Conservation (phyloP, 2,888 invertebrate species). For the Nasonia oneida region DNA sequence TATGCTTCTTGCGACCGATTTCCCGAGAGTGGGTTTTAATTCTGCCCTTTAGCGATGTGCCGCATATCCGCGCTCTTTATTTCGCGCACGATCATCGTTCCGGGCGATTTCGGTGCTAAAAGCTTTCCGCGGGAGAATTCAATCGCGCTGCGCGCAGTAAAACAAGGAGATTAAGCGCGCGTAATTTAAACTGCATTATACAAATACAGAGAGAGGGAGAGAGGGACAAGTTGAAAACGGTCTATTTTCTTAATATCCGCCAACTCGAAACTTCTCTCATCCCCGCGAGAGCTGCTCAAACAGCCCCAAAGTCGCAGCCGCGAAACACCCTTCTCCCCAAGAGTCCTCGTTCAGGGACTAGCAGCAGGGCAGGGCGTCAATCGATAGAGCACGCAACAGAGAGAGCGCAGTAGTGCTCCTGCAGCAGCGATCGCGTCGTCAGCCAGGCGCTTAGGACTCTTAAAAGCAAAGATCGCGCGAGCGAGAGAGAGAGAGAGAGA, state of each 20-base stretch:
- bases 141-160: neutral
- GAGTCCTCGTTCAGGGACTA: neutral
- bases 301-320: neutral
- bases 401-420: neutral
- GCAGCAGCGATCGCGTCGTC: constrained; percentile 7
- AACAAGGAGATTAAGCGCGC: neutral
- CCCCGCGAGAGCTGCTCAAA: neutral
- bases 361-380: neutral
- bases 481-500: neutral
- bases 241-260: neutral
- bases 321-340: neutral
- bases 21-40: no score
- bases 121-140: neutral
- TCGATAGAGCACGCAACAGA: constrained; percentile 15
- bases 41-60: neutral
- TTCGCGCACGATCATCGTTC: no score
- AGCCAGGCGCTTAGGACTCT: constrained; percentile 15
- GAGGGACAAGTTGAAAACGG: neutral
- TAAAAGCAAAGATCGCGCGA: constrained; percentile 18
- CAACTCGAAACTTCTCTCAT: neutral
- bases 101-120: neutral
- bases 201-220: neutral
- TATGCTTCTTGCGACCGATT: neutral
- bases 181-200: neutral
- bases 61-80: no score